Base-by-base conservation (phyloP, 1,140 invertebrate genomes). In the Drosophila sechellia region DNA sequence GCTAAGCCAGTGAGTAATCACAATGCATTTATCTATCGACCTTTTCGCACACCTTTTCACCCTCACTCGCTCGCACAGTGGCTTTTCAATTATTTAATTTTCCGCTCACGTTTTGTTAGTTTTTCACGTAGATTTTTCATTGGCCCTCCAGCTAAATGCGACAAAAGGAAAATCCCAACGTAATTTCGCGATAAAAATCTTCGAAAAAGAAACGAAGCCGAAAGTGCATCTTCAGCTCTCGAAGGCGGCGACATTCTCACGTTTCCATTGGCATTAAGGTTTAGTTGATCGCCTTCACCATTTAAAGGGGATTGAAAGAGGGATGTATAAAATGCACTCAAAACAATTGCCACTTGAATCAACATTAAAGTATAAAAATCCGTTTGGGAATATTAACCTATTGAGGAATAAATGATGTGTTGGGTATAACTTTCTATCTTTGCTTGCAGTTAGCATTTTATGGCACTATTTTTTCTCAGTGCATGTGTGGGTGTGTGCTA, bases 11-110 rank as follows among this genome's bases (percentile, higher is more conserved):
- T 87, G 83, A 87, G 77, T 87, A 87, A 87, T 87, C 83, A 89
- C 84, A 87, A 89, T 89, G 83, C 83, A 87, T 69, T 83, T 79
- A 78, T 77, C 70, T 57, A 56, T 71, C 71, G 75, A 87, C 74
- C 77, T 83, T 89, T 79, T 83, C 83, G 46, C 71, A 77, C 65
- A 81, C 74, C 77, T 77, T 86, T 73, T 81, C 45, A 22, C 31
- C 25, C 35, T 34, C 25, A 20, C 25, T 10, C 17, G 10, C 45
- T 31, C 43, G 72, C 45, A 37, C 46, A 78, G 68, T 80, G 37
- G 79, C 76, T 79, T 77, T 87, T 89, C 84, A 87, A 87, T 87
- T 87, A 87, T 87, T 87, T 87, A 87, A 87, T 87, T 87, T 87
- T 87, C 83, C 83, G 78, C 83, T 87, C 83, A 87, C 83, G 83